phyloP scores from a whole-genome alignment of 2,113 vertebrate species.

The Rhinichthys klamathensis region DNA sequence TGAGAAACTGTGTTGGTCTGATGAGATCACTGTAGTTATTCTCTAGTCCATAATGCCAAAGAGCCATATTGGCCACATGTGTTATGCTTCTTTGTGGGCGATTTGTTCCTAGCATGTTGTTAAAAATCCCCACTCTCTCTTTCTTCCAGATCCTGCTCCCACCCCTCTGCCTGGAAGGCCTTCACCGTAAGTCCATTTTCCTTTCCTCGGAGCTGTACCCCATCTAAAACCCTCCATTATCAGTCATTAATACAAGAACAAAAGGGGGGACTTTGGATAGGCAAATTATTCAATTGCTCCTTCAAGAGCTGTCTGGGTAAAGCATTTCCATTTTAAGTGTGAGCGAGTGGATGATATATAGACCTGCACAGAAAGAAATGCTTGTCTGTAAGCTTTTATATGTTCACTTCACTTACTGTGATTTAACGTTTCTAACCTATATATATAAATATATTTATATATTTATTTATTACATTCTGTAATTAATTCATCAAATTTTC shows the following conservation, averaged over 20 bases:
- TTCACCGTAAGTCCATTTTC: constrained; percentile 86
- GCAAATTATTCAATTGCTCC: constrained; percentile 33
- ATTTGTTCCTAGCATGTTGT: constrained; percentile 67
- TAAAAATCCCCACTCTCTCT: constrained; percentile 65
- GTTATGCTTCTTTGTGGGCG: constrained; percentile 62
- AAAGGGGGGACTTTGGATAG: constrained; percentile 33
- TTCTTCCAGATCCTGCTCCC: constrained; percentile 88
- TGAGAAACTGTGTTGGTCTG: not conserved
- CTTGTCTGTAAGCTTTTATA: not conserved
- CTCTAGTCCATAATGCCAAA: constrained; percentile 22
- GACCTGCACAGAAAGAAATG: not conserved
- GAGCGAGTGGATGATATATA: not conserved
- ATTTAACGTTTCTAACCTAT: not conserved
- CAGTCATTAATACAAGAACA: constrained; percentile 58
- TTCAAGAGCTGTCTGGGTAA: constrained; percentile 16
- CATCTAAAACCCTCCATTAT: constrained; percentile 52
- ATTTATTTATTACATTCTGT: too few relatives aligned
- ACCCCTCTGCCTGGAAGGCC: constrained; percentile 86
- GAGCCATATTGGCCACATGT: constrained; percentile 54
- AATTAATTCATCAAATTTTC: not conserved
- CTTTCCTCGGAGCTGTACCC: constrained; percentile 37
- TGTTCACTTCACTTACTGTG: not conserved
- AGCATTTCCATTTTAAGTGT: not conserved
- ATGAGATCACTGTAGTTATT: constrained; percentile 39
- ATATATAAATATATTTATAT: too few relatives aligned